A percentile compares a stretch with the other conserved stretches of the same genome.
phyloP scores from a whole-genome alignment of 2,888 invertebrate genomes.

The Cephalotes varians region DNA sequence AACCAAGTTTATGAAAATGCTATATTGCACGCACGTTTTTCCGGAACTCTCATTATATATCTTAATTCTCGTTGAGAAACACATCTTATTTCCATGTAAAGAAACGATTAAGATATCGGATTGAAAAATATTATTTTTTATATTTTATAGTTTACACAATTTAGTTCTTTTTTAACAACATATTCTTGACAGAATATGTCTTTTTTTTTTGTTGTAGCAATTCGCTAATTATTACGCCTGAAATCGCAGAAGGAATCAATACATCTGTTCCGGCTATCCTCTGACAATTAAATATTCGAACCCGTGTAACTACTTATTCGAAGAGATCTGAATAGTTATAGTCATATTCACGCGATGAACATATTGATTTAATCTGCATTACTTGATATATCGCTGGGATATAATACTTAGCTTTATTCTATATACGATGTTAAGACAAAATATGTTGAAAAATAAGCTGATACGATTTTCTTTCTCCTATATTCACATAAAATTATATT shows the following conservation, averaged over 20 bases:
- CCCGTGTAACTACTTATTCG: not conserved
- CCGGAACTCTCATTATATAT: not conserved
- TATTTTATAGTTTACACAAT: not conserved
- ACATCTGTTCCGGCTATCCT: not conserved
- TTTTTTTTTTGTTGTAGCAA: not conserved
- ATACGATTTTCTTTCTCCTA: not conserved
- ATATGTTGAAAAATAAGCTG: not conserved
- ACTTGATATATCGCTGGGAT: not conserved
- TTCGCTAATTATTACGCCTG: not conserved
- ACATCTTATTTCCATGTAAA: not conserved
- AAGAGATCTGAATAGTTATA: conserved; percentile 20
- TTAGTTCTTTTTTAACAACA: not conserved
- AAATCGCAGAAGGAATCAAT: not conserved
- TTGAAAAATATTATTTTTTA: not conserved
- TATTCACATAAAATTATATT: not conserved
- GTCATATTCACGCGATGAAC: conserved; percentile 15
- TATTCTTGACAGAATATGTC: not conserved
- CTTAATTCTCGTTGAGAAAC: not conserved
- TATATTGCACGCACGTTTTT: not conserved
- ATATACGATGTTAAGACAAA: not conserved
- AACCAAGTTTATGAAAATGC: conserved; percentile 16
- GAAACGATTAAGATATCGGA: not conserved
- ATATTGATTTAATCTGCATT: conserved; percentile 27
- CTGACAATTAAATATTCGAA: conserved; percentile 35
- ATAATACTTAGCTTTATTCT: not conserved